Evolutionary conservation across 2,113 vertebrate species (phyloP), one percentile per base, ranked within the genome.

Genomic region (Blennius ocellaris): DNA sequence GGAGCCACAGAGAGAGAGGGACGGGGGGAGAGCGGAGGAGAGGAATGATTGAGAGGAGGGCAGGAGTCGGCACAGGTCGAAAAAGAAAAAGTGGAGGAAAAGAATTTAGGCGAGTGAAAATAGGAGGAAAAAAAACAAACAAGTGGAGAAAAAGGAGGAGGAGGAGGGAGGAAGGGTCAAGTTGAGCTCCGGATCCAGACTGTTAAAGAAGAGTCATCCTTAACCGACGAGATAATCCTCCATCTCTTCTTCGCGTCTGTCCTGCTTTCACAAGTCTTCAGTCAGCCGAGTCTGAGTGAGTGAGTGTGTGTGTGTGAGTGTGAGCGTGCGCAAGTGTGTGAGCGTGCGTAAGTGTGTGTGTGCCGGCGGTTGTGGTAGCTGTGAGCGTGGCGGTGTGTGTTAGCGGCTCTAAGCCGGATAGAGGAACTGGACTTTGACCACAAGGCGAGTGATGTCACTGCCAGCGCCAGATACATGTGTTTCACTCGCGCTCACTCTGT

Each of bases 361-460:
- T 50, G 62, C 58, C 58, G 1, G 77, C 45, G 77, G 78, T 50
- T 62, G 30, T 53, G 6, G 66, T 51, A 70, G 83, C 76, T 78
- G 73, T 67, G 80, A 83, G 71, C n/a, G 75, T 37, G 80, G 5
- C n/a, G 41, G 41, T 43, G 41, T 66, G 80, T 55, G 86, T 75
- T 60, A 55, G 72, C 72, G 49, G 78, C 81, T 62, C 78, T 76
- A 83, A 92, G 90, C 90, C 87, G 84, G 90, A 93, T 92, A 86
- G 88, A 93, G 91, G 81, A 93, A 92, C 90, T 93, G 93, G 89
- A 94, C 94, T 95, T 95, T 94, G 92, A 93, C 89, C 93, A 87
- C 89, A 90, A 88, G 85, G 84, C 73, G 74, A 76, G 81, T 94
- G 94, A 94, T 93, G 93, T 94, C 94, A 94, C 82, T 76, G 76